phyloP scores from a whole-genome alignment of 2,797 vertebrate genomes.

The Sebastes cheni region DNA sequence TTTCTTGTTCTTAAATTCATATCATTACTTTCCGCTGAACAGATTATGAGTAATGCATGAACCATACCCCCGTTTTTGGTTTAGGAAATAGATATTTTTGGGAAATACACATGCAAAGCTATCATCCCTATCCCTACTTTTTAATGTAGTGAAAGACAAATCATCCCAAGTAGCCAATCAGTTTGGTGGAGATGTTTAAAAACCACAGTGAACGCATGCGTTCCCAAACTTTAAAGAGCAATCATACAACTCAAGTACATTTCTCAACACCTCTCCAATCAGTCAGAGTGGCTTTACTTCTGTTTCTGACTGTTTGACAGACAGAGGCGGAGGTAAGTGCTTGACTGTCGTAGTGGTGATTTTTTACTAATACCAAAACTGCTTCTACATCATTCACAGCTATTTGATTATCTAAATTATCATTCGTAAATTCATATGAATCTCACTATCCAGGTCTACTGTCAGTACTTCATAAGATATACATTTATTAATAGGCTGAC shows the following conservation, averaged over 20 bases:
- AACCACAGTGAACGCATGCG: background rate
- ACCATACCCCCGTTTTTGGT: background rate
- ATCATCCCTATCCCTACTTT: background rate
- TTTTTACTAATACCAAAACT: background rate
- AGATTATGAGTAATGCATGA: background rate
- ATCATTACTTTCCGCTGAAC: background rate
- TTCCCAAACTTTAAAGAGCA: background rate
- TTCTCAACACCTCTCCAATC: conserved; percentile 49
- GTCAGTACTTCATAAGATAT: too few species aligned
- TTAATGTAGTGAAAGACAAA: background rate
- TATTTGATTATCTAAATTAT: background rate
- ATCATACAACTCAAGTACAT: conserved; percentile 17
- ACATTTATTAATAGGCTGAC: too few species aligned
- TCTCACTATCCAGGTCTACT: too few species aligned
- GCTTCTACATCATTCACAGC: background rate
- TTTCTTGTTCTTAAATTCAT: background rate
- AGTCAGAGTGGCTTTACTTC: background rate
- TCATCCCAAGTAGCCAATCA: conserved; percentile 15
- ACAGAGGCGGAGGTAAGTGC: conserved; percentile 34
- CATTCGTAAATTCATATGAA: too few species aligned
- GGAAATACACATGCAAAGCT: background rate
- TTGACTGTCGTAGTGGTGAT: background rate
- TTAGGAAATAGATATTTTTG: background rate
- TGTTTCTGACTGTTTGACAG: background rate
- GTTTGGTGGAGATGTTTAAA: background rate